Evolutionary conservation across 1,140 invertebrate genomes (phyloP).

Genomic region (Sycophila sp.): DNA sequence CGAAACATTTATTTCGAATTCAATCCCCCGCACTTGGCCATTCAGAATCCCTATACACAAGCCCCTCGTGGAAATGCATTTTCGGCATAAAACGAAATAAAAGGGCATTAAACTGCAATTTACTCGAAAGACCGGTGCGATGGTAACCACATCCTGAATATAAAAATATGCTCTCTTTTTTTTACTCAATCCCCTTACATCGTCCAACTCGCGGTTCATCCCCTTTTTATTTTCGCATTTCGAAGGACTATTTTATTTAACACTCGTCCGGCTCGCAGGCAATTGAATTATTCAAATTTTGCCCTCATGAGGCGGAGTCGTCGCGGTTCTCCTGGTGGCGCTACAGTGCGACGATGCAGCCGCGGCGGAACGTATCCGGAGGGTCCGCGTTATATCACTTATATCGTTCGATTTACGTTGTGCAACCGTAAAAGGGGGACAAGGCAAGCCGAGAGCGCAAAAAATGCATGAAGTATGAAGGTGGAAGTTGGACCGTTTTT

Average conservation of each 20-base stretch:
- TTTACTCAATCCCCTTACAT: background rate
- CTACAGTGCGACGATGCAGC: background rate
- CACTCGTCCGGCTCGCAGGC: background rate
- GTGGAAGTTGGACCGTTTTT: background rate
- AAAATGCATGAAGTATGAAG: background rate
- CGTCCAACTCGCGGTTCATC: background rate
- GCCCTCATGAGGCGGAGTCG: background rate
- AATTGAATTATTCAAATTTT: conserved; percentile 26
- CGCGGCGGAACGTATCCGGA: background rate
- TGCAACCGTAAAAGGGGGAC: no score
- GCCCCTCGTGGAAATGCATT: background rate
- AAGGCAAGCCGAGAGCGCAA: background rate
- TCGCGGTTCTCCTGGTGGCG: background rate
- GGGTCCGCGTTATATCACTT: background rate
- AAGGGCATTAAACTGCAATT: background rate
- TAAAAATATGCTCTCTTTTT: background rate
- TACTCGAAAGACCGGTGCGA: no score
- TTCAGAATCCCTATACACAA: no score
- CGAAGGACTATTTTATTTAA: conserved; percentile 16
- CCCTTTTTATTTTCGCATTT: conserved; percentile 1
- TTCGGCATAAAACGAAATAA: background rate
- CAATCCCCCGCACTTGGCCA: background rate
- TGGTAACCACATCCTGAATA: background rate
- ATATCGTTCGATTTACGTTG: background rate
- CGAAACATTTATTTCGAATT: background rate